These are phyloP conservation scores for Himalopsyche tibetana DNA, from an alignment of 2,888 invertebrate species.

Conservation along the genomic window DNA sequence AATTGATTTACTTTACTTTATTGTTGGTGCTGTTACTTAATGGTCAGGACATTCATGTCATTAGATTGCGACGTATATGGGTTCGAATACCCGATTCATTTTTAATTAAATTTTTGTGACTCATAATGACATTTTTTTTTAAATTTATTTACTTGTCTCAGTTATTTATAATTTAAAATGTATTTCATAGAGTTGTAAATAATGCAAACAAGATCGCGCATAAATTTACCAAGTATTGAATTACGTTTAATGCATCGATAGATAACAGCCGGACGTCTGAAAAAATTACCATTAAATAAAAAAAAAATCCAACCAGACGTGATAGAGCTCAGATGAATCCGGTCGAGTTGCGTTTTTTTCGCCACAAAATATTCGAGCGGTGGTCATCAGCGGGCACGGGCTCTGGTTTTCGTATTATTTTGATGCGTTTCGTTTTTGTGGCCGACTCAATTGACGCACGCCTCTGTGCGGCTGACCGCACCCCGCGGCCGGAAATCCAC, in stretches of 20 bases:
- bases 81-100: too few species aligned
- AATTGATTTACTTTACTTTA: too few species aligned
- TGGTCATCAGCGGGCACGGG: slow-evolving; percentile 3
- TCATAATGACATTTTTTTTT: too few species aligned
- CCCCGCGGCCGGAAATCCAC: slow-evolving; percentile 46
- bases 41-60: too few species aligned
- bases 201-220: too few species aligned
- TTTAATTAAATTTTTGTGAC: too few species aligned
- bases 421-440: slow-evolving; percentile 24
- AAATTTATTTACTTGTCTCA: too few species aligned
- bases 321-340: slow-evolving; percentile 14
- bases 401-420: slow-evolving; percentile 23
- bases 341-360: slow-evolving; percentile 12
- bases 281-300: background rate
- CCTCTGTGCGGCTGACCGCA: slow-evolving; percentile 52
- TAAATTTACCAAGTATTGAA: background rate
- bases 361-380: slow-evolving; percentile 5
- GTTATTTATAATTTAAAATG: too few species aligned
- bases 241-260: slow-evolving; percentile 28
- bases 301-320: background rate
- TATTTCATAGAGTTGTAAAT: too few species aligned
- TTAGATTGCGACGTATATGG: too few species aligned
- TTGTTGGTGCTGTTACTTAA: too few species aligned
- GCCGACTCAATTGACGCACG: slow-evolving; percentile 46
- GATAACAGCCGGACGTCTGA: background rate